A percentile compares a stretch with the other conserved stretches of the same genome.
Evolutionary conservation across 2,797 vertebrate genomes (phyloP).

Genomic region (Pseudochirops cupreus): DNA sequence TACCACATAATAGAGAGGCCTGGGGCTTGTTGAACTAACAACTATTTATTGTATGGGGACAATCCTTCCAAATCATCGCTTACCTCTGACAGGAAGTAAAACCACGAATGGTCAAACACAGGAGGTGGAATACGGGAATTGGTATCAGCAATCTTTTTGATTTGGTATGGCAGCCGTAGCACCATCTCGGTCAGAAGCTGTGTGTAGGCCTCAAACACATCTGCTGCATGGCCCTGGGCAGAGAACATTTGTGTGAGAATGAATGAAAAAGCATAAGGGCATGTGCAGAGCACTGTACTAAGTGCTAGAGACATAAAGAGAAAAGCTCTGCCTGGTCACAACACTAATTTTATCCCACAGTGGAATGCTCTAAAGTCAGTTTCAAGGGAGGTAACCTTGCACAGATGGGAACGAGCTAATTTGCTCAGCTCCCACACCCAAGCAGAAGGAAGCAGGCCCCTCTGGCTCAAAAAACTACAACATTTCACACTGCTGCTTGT

Average conservation of each 20-base stretch:
- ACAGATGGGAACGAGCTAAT: background rate
- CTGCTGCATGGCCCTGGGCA: conserved; percentile 95
- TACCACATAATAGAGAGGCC: background rate
- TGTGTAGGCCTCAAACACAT: conserved; percentile 99
- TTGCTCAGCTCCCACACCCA: background rate
- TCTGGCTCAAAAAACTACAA: conserved; percentile 11
- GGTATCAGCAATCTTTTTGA: conserved; percentile 98
- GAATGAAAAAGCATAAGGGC: background rate
- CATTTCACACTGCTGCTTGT: conserved; percentile 29
- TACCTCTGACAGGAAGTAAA: conserved; percentile 98
- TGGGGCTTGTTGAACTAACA: background rate
- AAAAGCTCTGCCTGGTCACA: background rate
- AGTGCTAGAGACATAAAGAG: background rate
- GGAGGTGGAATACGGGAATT: conserved; percentile 97
- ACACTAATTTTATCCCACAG: background rate
- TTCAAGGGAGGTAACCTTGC: background rate
- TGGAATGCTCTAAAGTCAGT: rapidly evolving
- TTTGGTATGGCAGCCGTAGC: conserved; percentile 97
- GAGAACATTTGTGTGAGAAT: background rate
- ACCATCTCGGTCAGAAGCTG: conserved; percentile 99
- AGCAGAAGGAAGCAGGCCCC: background rate
- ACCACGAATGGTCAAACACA: conserved; percentile 99
- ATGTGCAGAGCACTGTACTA: background rate
- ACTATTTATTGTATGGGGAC: background rate
- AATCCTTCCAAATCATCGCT: conserved; percentile 41